Evolutionary conservation across 2,888 invertebrate species (phyloP).

Genomic region (Scaptodrosophila latifasciaeformis): DNA sequence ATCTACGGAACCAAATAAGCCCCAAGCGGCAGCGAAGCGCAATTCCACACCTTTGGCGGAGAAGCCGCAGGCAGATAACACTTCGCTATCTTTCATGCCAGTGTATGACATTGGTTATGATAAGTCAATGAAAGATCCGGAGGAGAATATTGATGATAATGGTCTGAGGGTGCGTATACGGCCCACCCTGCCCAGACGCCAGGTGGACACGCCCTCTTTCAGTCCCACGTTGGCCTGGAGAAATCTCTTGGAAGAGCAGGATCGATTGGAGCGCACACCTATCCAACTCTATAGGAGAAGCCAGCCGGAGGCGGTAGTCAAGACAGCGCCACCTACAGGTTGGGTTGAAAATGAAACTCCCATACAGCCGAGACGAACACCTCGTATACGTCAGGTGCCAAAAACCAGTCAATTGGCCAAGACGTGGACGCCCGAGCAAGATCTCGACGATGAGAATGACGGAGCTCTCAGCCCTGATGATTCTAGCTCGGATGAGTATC

Average conservation of each 20-base stretch:
- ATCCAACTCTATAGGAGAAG: background rate
- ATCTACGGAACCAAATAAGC: background rate
- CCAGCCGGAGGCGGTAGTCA: background rate
- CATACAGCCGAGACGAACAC: conserved; percentile 33
- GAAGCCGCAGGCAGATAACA: background rate
- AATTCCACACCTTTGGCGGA: background rate
- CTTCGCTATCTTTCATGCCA: conserved; percentile 70
- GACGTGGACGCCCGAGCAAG: conserved; percentile 91
- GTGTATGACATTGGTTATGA: conserved; percentile 78
- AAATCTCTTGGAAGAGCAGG: conserved; percentile 76
- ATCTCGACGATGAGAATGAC: conserved; percentile 81
- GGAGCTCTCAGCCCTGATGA: conserved; percentile 36
- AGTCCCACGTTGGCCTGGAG: conserved; percentile 91
- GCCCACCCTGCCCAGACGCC: conserved; percentile 87
- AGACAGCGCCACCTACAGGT: background rate
- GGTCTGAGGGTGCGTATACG: conserved; percentile 84
- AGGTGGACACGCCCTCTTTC: conserved; percentile 85
- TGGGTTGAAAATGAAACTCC: conserved; percentile 20
- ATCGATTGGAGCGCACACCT: conserved; percentile 24
- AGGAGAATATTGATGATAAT: conserved; percentile 74
- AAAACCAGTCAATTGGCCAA: conserved; percentile 9
- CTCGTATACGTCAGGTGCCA: conserved; percentile 18
- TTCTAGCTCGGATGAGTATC: conserved; percentile 68
- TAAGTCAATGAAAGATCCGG: conserved; percentile 59
- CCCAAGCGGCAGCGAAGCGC: background rate